Percentiles rank a stretch among this genome's conserved stretches.
These are phyloP conservation scores for Leptinotarsa juncta DNA, from an alignment of 2,888 invertebrate species.

Conservation along the genomic window DNA sequence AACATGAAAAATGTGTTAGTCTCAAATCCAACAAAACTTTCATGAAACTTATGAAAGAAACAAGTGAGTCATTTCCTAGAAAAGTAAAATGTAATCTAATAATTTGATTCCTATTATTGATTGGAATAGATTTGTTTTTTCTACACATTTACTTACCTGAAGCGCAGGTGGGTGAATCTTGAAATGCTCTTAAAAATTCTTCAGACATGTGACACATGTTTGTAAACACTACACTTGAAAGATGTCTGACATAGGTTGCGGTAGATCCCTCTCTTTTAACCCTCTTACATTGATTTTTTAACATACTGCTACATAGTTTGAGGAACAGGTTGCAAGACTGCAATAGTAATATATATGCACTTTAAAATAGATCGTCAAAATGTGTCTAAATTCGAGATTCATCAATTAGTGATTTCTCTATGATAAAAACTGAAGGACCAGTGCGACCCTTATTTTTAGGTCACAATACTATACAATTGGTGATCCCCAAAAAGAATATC, in stretches of 20 bases:
- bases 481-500: too few relatives aligned
- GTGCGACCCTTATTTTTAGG: too few relatives aligned
- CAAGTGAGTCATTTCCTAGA: background rate
- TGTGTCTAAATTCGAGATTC: too few relatives aligned
- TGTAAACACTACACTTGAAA: conserved; percentile 86
- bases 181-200: conserved; percentile 86
- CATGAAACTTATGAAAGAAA: background rate
- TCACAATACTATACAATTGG: too few relatives aligned
- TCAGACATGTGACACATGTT: conserved; percentile 73
- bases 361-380: too few relatives aligned
- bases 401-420: too few relatives aligned
- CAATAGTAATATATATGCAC: conserved; percentile 31
- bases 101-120: conserved; percentile 1
- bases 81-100: background rate
- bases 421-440: too few relatives aligned
- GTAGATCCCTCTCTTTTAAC: conserved; percentile 86
- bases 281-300: conserved; percentile 83
- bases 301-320: conserved; percentile 82
- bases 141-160: conserved; percentile 69
- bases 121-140: background rate
- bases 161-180: conserved; percentile 78
- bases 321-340: conserved; percentile 87
- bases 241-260: conserved; percentile 81
- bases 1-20: background rate
- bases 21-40: background rate